Conservation (phyloP, 2,113 vertebrate species). For the Montifringilla adamsi region DNA sequence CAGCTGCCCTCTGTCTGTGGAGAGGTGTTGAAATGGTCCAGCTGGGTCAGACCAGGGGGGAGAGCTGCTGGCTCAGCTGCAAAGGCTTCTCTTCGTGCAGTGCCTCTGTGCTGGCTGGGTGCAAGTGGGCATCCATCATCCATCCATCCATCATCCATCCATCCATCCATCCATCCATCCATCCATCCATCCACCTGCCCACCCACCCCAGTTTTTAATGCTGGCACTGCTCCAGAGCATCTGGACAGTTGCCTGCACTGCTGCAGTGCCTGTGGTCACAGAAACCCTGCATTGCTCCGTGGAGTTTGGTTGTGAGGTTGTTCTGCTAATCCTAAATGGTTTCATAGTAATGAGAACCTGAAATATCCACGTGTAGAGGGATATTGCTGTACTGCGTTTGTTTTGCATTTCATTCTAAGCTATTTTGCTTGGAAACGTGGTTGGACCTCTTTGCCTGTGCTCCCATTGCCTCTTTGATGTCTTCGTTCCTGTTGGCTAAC, state of each 20-base stretch:
- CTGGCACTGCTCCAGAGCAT: neutral
- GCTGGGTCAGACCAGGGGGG: neutral
- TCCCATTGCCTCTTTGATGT: neutral
- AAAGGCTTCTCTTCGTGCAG: neutral
- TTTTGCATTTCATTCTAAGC: neutral
- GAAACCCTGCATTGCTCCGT: neutral
- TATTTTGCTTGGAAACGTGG: slow-evolving; percentile 4
- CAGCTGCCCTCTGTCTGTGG: neutral
- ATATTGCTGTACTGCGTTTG: neutral
- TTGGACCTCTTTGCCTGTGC: neutral
- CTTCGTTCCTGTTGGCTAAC: accelerated
- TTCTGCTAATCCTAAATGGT: neutral
- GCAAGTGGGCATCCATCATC: neutral
- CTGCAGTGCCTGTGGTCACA: neutral
- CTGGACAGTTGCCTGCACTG: neutral
- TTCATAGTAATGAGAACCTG: neutral
- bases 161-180: neutral
- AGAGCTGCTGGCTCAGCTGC: neutral
- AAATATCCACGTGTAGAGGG: neutral
- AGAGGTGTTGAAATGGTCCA: neutral
- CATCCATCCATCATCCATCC: neutral
- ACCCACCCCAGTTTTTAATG: neutral
- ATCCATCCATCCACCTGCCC: too few relatives aligned
- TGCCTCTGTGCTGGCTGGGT: neutral
- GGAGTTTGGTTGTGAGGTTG: neutral